These are phyloP conservation scores for Paramormyrops kingsleyae DNA, from an alignment of 2,113 vertebrate genomes.

Conservation along the genomic window DNA sequence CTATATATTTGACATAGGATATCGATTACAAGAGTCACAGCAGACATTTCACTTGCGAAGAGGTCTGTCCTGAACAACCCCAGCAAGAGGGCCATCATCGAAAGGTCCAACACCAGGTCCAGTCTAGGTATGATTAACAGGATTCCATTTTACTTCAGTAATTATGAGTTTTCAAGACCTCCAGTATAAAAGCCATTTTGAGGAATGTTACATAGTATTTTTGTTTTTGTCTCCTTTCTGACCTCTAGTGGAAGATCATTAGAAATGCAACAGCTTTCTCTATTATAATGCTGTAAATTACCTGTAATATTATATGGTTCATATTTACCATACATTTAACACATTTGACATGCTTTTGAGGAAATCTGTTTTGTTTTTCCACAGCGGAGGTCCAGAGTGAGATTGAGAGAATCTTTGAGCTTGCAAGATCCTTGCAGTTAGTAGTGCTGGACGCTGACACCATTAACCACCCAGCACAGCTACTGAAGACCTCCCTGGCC, in stretches of 20 bases:
- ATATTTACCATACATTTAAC: neutral
- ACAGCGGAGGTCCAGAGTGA: conserved; percentile 96
- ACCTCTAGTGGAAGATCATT: neutral
- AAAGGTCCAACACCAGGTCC: conserved; percentile 92
- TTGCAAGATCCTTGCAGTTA: conserved; percentile 90
- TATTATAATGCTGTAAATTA: neutral
- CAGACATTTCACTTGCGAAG: conserved; percentile 97
- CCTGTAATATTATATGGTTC: neutral
- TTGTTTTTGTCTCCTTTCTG: neutral
- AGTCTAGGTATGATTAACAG: conserved; percentile 79
- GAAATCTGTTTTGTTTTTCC: conserved; percentile 26
- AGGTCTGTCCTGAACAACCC: conserved; percentile 97
- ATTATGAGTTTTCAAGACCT: neutral
- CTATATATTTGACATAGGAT: conserved; percentile 68
- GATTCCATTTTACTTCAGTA: neutral
- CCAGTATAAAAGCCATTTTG: neutral
- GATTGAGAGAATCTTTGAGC: conserved; percentile 94
- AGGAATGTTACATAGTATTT: neutral
- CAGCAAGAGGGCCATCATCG: conserved; percentile 95
- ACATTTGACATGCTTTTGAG: neutral
- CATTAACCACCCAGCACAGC: conserved; percentile 94
- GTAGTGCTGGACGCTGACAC: conserved; percentile 96
- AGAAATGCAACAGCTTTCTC: neutral
- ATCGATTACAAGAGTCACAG: conserved; percentile 96
- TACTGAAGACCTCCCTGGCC: conserved; percentile 95